Percentiles rank a stretch among this genome's conserved stretches.
Evolutionary conservation across 2,797 vertebrate species (phyloP).

Genomic region (Paratrypauchen microcephalus): DNA sequence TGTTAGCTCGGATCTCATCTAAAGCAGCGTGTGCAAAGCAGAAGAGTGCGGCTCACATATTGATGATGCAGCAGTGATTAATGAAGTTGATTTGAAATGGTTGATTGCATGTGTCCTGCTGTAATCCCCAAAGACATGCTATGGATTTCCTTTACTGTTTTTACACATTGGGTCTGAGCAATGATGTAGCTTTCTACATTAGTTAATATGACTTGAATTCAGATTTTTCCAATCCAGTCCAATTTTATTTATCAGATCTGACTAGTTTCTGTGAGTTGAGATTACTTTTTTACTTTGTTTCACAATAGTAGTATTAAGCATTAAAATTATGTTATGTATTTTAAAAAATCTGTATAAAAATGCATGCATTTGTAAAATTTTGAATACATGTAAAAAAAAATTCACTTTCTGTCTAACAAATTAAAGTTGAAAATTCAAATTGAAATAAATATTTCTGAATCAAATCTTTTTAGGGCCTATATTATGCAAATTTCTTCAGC

Average conservation of each 20-base stretch:
- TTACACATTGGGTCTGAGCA: not conserved
- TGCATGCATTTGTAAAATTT: no score
- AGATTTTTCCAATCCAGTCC: not conserved
- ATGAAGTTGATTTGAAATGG: not conserved
- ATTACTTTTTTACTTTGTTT: no score
- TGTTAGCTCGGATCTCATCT: conserved; percentile 1
- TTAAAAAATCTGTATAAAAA: no score
- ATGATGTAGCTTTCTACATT: not conserved
- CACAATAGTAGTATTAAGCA: no score
- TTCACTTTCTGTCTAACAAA: no score
- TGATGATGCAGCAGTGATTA: not conserved
- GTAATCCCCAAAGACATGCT: not conserved
- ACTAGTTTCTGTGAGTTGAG: no score
- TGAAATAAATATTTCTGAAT: no score
- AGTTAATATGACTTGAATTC: not conserved
- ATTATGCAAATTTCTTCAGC: no score
- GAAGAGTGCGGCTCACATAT: not conserved
- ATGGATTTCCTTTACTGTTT: conserved; percentile 17
- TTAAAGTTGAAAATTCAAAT: no score
- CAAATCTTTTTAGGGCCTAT: not conserved
- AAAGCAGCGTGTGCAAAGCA: not conserved
- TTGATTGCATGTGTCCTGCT: not conserved
- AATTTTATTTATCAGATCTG: not conserved
- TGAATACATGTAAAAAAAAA: no score
- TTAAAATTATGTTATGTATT: no score